Conservation (phyloP, 2,797 vertebrate genomes). For the Eulemur rubriventer region DNA sequence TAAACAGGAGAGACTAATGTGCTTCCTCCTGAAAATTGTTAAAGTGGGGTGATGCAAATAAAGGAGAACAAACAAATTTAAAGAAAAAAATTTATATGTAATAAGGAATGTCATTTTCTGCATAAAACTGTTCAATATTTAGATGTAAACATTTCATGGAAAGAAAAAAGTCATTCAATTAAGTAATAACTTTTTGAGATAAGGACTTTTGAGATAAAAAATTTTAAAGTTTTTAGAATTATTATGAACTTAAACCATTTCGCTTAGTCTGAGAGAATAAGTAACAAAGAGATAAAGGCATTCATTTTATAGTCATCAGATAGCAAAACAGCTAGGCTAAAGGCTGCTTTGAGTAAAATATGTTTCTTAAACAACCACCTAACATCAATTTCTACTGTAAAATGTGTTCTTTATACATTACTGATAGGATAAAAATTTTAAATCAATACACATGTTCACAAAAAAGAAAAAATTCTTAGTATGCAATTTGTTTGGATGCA, state of each 20-base stretch:
- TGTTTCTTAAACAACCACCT: constrained; percentile 34
- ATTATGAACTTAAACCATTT: constrained; percentile 43
- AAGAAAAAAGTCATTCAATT: background rate
- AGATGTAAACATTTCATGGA: background rate
- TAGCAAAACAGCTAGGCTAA: background rate
- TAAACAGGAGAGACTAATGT: background rate
- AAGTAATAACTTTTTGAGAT: background rate
- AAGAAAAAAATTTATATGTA: background rate
- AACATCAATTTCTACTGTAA: constrained; percentile 10
- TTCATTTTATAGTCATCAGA: background rate
- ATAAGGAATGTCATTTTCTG: background rate
- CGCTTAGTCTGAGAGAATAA: constrained; percentile 34
- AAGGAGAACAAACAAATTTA: background rate
- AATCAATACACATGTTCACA: constrained; percentile 41
- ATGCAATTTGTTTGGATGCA: background rate
- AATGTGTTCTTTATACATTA: constrained; percentile 37
- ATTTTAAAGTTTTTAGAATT: constrained; percentile 38
- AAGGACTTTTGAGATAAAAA: constrained; percentile 34
- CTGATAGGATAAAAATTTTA: constrained; percentile 20
- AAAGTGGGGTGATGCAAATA: background rate
- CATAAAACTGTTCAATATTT: constrained; percentile 40
- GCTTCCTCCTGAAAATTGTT: background rate
- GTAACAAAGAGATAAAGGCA: background rate
- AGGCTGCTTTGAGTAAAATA: background rate
- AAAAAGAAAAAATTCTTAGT: constrained; percentile 18